phyloP scores from a whole-genome alignment of 2,888 invertebrate species.

The Gastrophysa polygoni region DNA sequence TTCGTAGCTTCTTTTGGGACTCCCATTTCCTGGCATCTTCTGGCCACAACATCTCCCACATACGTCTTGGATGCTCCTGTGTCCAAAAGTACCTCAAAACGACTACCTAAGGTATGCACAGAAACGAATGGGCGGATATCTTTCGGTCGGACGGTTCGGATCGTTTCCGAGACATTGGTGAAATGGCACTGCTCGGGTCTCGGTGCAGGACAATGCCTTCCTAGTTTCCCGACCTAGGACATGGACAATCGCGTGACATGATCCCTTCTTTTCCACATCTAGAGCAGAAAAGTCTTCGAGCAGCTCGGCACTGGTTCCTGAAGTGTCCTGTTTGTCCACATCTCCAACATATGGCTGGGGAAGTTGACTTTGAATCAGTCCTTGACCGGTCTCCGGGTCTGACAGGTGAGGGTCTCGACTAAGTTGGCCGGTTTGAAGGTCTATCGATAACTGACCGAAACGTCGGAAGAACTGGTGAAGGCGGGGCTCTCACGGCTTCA shows the following conservation, averaged over 20 bases:
- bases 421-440: no score
- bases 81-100: neutral
- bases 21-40: neutral
- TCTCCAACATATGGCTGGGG: neutral
- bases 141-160: neutral
- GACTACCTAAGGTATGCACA: neutral
- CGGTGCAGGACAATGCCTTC: neutral
- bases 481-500: neutral
- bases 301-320: neutral
- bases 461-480: no score
- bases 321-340: slow-evolving; percentile 1
- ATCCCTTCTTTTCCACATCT: neutral
- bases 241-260: neutral
- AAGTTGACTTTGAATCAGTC: neutral
- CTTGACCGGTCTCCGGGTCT: no score
- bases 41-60: neutral
- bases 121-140: neutral
- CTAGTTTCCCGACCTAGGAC: slow-evolving; percentile 5
- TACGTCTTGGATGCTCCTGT: neutral
- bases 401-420: no score
- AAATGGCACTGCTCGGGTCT: neutral
- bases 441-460: no score
- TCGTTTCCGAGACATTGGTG: neutral
- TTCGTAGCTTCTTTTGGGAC: neutral
- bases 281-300: slow-evolving; percentile 6